Base-by-base conservation (phyloP, 2,888 invertebrate species). In the Leucophora obtusa region DNA sequence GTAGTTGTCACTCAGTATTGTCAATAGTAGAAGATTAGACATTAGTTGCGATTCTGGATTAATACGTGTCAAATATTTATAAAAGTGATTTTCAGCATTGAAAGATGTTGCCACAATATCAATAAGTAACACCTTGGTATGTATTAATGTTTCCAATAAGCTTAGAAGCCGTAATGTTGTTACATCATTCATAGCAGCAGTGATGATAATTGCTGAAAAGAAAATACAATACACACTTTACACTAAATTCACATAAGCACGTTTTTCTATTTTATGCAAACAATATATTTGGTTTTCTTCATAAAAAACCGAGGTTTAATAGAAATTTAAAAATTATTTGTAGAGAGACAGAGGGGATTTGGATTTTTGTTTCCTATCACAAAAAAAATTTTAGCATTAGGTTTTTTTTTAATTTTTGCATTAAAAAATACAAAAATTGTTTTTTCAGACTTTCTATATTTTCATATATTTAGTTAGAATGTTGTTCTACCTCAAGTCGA, bases 1-100 rank as follows among this genome's bases (percentile, higher is more conserved):
- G 85, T 90, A 89, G 83, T 88, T 89, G 83, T 90, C 89, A 84
- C 90, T 91, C 66, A 91, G 84, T 82, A 90, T 87, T 71, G 91
- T 90, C 84, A 91, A 86, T 77, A 91, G 86, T 77, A 91, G 84
- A 63, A 90, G 85, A 86, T 90, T 90, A 28, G 87, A 84, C 84
- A 87, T 84, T 21, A 87, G 83, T 24, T 85, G 84, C 18, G 86
- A 85, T 43, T 84, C 84, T 72, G 83, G 74, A 65, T 85, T 85
- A 71, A 87, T 87, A 77, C 86, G 86, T 70, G 86, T 86, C 76
- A 90, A 85, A 85, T 87, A 87, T 82, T 88, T 87, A 85, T 90
- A 90, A 84, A 90, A 89, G 69, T 86, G 85, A 85, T 89, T 89
- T 80, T 89, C 86, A 43, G 86, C 87, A 85, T 89, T 89, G 62